Percentiles rank a stretch among this genome's conserved stretches.
These are phyloP conservation scores for Neoseiulus cucumeris DNA, from an alignment of 1,140 invertebrate species.

Conservation along the genomic window DNA sequence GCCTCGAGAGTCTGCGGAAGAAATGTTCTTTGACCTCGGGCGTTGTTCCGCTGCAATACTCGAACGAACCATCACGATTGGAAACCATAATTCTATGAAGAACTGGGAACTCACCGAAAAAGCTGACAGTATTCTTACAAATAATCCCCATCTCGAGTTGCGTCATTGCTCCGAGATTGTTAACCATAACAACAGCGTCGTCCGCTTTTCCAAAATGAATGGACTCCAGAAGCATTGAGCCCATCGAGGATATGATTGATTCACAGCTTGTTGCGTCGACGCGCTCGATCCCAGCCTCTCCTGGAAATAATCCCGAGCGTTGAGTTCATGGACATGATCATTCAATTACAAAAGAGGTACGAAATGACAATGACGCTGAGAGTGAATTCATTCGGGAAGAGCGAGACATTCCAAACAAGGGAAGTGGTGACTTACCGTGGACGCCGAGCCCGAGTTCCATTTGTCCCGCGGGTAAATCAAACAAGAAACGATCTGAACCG, in stretches of 20 bases:
- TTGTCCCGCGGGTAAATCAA: conserved; percentile 41
- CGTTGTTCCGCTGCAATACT: no score
- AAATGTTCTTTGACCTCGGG: not conserved
- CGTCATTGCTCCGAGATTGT: conserved; percentile 56
- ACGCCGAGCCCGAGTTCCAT: conserved; percentile 58
- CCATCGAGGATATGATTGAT: conserved; percentile 29
- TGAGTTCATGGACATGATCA: no score
- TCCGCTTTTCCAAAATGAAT: conserved; percentile 30
- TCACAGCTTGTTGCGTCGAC: conserved; percentile 33
- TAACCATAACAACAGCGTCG: conserved; percentile 44
- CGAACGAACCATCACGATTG: no score
- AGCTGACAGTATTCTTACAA: conserved; percentile 41
- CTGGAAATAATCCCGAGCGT: conserved; percentile 46
- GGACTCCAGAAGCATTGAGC: conserved; percentile 27
- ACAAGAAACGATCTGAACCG: conserved; percentile 36
- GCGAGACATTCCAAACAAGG: no score
- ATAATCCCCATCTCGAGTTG: conserved; percentile 56
- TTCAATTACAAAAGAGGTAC: no score
- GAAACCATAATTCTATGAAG: no score
- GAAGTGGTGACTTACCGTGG: not conserved
- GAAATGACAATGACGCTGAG: no score
- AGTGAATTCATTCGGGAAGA: no score
- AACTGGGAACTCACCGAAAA: conserved; percentile 32
- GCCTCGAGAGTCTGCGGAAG: conserved; percentile 31
- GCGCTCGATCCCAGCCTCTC: conserved; percentile 56